Base-by-base conservation (phyloP, 2,888 invertebrate species). In the Ephialtes manifestator region DNA sequence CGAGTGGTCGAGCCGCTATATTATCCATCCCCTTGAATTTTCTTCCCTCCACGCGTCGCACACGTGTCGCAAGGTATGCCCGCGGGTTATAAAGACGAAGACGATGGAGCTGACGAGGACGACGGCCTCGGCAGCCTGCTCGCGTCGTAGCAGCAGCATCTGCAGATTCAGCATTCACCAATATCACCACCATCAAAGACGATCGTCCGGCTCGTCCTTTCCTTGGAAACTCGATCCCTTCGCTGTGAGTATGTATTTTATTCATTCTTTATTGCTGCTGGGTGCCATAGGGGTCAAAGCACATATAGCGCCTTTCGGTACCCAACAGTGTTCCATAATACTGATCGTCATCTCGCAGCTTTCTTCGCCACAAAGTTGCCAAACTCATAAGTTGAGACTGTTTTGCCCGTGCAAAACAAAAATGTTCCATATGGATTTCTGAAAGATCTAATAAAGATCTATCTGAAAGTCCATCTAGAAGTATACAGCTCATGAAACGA, bases 101-200 rank as follows among this genome's bases (percentile, higher is more conserved):
- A 80, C 60, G 79, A 87, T 89, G 89, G 87, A 88, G 86, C 83
- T 85, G 85, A 89, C 88, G 83, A 89, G 88, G 89, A 88, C 89
- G 88, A 89, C 96, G 95, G 95, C 96, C 46, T 48, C 78, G 10
- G 28, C 63, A 13, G 68, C 43, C 18, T 39, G 81, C 63, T 96
- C 96, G 51, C 95, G 96, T 70, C 95, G 96, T 84, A 96, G 96
- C 94, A 96, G 96, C 92, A 96, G 96, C 86, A 96, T 96, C 87
- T 96, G 96, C 83, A 96, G 96, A 83, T 86, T 89, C 79, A 87
- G 85, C 68, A 86, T 89, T 74, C 88, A 89, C 87, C 89, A 89
- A 87, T 89, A 63, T 39, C 39, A 65, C 76, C 88, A 89, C 87
- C 89, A 89, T 88, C 89, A 88, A 85, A 88, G 91, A 81, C 89